Evolutionary conservation across 1,140 invertebrate species (phyloP).

Genomic region (Trichoplusia ni): DNA sequence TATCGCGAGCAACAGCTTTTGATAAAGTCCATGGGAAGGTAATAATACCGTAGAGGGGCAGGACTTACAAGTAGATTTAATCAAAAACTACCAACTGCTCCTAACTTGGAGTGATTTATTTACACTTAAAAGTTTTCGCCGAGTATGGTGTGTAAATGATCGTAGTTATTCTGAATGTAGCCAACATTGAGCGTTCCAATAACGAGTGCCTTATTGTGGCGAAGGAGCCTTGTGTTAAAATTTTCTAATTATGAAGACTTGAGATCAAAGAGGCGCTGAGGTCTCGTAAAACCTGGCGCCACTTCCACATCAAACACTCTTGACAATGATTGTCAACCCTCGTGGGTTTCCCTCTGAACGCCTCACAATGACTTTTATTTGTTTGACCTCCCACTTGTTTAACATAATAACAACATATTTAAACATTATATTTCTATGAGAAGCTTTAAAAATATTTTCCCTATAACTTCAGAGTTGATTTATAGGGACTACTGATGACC

Average conservation of each 20-base stretch:
- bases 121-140: not conserved
- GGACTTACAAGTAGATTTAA: slow-evolving; percentile 22
- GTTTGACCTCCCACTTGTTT: slow-evolving; percentile 6
- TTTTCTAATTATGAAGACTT: not conserved
- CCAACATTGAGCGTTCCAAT: not conserved
- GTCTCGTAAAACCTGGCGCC: not conserved
- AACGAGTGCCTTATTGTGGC: not conserved
- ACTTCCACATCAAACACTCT: not conserved
- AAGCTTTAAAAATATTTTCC: not conserved
- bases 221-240: too few relatives aligned
- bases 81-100: not conserved
- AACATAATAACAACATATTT: slow-evolving; percentile 2
- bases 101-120: slow-evolving; percentile 11
- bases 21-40: slow-evolving; percentile 13
- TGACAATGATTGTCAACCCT: not conserved
- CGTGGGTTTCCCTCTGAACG: not conserved
- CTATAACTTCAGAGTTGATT: not conserved
- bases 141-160: not conserved
- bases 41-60: slow-evolving; percentile 24
- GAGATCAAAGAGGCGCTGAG: not conserved
- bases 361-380: slow-evolving; percentile 26
- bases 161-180: not conserved
- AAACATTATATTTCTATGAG: not conserved
- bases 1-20: slow-evolving; percentile 29
- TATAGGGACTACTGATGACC: not conserved